Evolutionary conservation across 1,140 invertebrate genomes (phyloP).

Genomic region (Pogonognathellus flavescens): DNA sequence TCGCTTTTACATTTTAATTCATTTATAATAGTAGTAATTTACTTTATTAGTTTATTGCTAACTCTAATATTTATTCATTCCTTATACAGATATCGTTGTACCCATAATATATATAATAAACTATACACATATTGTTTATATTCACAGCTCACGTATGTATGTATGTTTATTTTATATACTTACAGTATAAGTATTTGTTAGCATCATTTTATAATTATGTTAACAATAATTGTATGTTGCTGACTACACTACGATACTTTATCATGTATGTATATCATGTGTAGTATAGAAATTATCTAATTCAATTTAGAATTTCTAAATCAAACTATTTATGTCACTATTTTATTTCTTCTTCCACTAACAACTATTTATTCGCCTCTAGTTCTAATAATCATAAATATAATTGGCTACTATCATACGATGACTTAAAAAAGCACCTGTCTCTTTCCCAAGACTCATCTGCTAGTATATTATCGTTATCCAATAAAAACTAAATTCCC

Average conservation of each 20-base stretch:
- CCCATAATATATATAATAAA: constrained; percentile 5
- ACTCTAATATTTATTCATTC: neutral
- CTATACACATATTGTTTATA: neutral
- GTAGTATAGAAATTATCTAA: no score
- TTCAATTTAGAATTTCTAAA: no score
- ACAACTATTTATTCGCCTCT: no score
- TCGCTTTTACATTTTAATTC: neutral
- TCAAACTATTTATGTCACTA: no score
- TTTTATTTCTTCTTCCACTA: no score
- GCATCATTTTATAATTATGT: no score
- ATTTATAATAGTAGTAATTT: neutral
- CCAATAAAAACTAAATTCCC: no score
- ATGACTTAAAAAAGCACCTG: constrained; percentile 22
- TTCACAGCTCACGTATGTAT: constrained; percentile 30
- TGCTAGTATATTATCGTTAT: neutral
- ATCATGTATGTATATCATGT: no score
- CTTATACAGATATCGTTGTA: neutral
- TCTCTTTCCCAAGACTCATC: neutral
- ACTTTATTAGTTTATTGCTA: neutral
- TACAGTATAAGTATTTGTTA: neutral
- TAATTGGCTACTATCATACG: neutral
- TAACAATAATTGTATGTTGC: no score
- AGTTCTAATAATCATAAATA: no score
- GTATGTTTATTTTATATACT: neutral
- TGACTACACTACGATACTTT: no score